Evolutionary conservation across 2,888 invertebrate species (phyloP).

Genomic region (Syrista parreyssii): DNA sequence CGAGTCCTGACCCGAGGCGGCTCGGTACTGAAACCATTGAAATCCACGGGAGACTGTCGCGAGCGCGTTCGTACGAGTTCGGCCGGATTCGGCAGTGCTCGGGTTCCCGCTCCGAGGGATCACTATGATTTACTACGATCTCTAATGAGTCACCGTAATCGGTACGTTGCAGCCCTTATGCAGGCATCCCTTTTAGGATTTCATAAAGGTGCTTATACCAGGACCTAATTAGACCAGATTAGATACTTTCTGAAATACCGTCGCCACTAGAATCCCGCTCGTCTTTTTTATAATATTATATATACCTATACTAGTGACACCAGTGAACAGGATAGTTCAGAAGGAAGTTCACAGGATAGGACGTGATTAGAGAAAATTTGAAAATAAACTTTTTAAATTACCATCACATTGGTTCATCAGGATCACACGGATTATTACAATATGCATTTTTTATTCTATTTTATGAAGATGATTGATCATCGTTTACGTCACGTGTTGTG

Average conservation of each 20-base stretch:
- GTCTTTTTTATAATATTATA: too few relatives aligned
- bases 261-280: neutral
- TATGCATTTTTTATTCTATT: neutral
- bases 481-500: too few relatives aligned
- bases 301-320: too few relatives aligned
- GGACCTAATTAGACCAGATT: neutral
- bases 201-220: neutral
- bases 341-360: too few relatives aligned
- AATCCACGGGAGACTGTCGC: slow-evolving; percentile 47
- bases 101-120: slow-evolving; percentile 32
- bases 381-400: neutral
- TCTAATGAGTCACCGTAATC: slow-evolving; percentile 56
- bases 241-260: neutral
- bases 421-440: neutral
- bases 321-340: too few relatives aligned
- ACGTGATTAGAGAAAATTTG: too few relatives aligned
- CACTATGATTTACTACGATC: slow-evolving; percentile 54
- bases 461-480: too few relatives aligned
- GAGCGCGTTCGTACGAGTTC: slow-evolving; percentile 36
- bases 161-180: slow-evolving; percentile 30
- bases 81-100: slow-evolving; percentile 38
- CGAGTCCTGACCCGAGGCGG: slow-evolving; percentile 60
- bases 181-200: slow-evolving; percentile 9
- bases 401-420: neutral
- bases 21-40: slow-evolving; percentile 63